A percentile compares a stretch with the other conserved stretches of the same genome.
Evolutionary conservation across 2,888 invertebrate genomes (phyloP).

Genomic region (Drosophila picticornis): DNA sequence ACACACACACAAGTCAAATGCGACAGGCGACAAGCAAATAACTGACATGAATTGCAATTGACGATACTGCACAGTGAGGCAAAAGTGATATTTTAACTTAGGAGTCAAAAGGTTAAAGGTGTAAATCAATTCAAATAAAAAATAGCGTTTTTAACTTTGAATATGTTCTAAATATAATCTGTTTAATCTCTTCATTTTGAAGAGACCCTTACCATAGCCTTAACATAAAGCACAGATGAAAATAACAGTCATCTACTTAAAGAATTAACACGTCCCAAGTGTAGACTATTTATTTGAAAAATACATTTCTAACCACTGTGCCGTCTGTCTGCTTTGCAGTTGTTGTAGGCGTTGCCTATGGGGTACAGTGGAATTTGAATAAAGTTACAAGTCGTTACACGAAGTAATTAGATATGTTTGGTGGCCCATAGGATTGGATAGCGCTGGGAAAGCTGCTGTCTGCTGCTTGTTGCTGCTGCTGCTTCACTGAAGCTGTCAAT

Average conservation of each 20-base stretch:
- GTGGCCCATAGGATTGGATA: slow-evolving; percentile 29
- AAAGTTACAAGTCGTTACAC: slow-evolving; percentile 52
- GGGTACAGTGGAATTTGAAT: slow-evolving; percentile 43
- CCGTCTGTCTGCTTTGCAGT: slow-evolving; percentile 5
- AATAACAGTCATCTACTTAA: background rate
- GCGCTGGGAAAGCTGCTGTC: slow-evolving; percentile 60
- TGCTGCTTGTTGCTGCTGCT: slow-evolving; percentile 23
- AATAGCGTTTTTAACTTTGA: background rate
- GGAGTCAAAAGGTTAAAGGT: background rate
- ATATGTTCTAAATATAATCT: background rate
- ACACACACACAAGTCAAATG: slow-evolving; percentile 31
- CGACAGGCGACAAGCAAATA: slow-evolving; percentile 44
- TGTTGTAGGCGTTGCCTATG: slow-evolving; percentile 47
- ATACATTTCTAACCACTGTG: slow-evolving; percentile 30
- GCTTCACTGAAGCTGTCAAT: slow-evolving; percentile 66
- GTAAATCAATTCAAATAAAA: background rate
- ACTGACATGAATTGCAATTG: slow-evolving; percentile 55
- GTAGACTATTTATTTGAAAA: background rate
- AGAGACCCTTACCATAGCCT: background rate
- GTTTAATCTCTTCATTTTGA: background rate
- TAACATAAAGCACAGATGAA: background rate
- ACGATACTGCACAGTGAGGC: slow-evolving; percentile 46
- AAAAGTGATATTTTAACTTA: background rate
- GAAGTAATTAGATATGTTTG: slow-evolving; percentile 75
- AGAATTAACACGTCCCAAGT: background rate